These are phyloP conservation scores for Opisthocomus hoazin DNA, from an alignment of 2,113 vertebrate genomes.

Conservation along the genomic window DNA sequence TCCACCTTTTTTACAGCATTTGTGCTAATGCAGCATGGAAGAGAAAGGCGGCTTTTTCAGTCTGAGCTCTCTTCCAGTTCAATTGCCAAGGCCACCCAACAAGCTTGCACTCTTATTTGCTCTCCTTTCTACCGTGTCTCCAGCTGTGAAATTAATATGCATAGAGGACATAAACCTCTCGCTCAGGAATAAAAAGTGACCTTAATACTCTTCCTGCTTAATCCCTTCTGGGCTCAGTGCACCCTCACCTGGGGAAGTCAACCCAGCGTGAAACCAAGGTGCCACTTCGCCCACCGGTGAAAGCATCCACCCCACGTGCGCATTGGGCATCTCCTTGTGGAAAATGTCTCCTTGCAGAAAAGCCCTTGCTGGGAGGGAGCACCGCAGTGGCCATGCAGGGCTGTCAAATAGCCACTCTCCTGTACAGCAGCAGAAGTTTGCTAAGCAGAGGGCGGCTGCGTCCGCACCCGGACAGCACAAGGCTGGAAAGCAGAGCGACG, in stretches of 20 bases:
- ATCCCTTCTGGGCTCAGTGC: neutral
- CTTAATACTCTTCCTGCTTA: neutral
- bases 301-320: accelerated
- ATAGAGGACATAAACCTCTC: neutral
- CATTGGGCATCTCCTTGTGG: accelerated
- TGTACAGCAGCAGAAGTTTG: accelerated
- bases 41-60: neutral
- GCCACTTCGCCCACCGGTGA: neutral
- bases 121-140: neutral
- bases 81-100: neutral
- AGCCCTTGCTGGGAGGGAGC: accelerated
- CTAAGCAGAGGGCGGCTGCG: neutral
- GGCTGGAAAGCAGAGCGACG: neutral
- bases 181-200: constrained; percentile 3
- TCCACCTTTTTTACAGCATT: accelerated
- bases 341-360: neutral
- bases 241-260: neutral
- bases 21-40: accelerated
- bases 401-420: neutral
- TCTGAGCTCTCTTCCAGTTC: neutral
- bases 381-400: accelerated
- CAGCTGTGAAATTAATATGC: constrained; percentile 38
- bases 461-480: accelerated
- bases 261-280: neutral
- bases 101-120: neutral